Base-by-base conservation (phyloP, 2,888 invertebrate species). In the Encarsia formosa region DNA sequence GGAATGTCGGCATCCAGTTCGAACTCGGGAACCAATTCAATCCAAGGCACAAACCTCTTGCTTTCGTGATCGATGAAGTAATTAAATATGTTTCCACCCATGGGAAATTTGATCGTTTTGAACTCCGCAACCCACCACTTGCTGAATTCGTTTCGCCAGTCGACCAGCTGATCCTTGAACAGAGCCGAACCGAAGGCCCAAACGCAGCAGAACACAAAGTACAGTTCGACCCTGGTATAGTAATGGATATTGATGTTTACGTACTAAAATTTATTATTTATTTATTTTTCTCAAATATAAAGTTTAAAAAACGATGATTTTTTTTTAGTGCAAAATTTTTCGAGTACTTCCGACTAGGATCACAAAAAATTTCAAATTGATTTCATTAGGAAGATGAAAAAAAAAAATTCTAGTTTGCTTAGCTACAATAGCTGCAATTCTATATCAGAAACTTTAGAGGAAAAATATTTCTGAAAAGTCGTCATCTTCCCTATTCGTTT, bases 51-150 rank as follows among this genome's bases (percentile, higher is more conserved):
- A 66, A 94, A 90, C 64, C 86, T 86, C 73, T 93, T 93, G 0
- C 87, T 85, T 63, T 91, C 89, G 1, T 81, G 78, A 65, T 96
- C 94, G 52, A 96, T 91, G 72, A 84, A 95, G 74, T 86, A 96
- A 65, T 87, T 88, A 71, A 96, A 96, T 1, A 96, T 85, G 43
- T 85, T 91, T 3, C 89, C 91, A 2, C 82, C 79, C 0, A 81
- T 67, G 0, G 96, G 95, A 74, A 95, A 94, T 74, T 90, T 91
- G 22, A 96, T 82, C 0, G 87, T 81, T 75, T 93, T 95, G 73
- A 94, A 96, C 75, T 96, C 96, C 59, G 86, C 88, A 18, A 82
- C 78, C 81, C 93, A 97, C 95, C 95, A 96, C 73, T 93, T 95
- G 68, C 88, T 91, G 72, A 96, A 96, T 69, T 96, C 96, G 61